Percentiles rank a stretch among this genome's conserved stretches.
Evolutionary conservation across 2,888 invertebrate species (phyloP).

Genomic region (Ophion ellenae): DNA sequence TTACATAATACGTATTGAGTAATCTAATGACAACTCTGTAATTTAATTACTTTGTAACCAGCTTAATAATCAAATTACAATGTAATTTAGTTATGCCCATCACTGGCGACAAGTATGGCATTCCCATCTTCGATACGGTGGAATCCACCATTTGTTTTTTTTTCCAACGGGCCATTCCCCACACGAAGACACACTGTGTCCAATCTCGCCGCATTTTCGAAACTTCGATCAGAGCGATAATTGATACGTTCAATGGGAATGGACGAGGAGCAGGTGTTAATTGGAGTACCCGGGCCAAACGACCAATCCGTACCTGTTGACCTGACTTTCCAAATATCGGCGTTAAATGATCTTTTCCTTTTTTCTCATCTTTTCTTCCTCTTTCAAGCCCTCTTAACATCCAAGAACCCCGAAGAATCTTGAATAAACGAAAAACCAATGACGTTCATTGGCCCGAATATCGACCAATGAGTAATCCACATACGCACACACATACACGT

Average conservation of each 20-base stretch:
- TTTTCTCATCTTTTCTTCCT: neutral
- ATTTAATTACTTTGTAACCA: too few species aligned
- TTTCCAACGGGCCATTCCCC: too few species aligned
- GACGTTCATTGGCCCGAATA: slow-evolving; percentile 47
- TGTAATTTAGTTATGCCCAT: too few species aligned
- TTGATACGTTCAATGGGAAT: slow-evolving; percentile 46
- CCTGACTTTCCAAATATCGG: slow-evolving; percentile 20
- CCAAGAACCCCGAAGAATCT: slow-evolving; percentile 16
- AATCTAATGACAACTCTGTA: too few species aligned
- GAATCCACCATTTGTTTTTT: neutral
- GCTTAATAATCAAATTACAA: too few species aligned
- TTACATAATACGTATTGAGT: too few species aligned
- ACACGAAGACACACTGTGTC: neutral
- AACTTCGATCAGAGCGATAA: slow-evolving; percentile 51
- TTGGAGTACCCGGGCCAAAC: slow-evolving; percentile 25
- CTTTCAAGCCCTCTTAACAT: slow-evolving; percentile 8
- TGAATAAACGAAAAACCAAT: slow-evolving; percentile 37
- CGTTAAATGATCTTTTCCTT: slow-evolving; percentile 36
- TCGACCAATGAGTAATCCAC: slow-evolving; percentile 46
- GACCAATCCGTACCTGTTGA: slow-evolving; percentile 41
- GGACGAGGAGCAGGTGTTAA: slow-evolving; percentile 45
- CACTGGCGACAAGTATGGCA: too few species aligned
- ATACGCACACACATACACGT: neutral
- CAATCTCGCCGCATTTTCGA: slow-evolving; percentile 5
- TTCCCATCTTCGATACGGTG: too few species aligned